A percentile compares a stretch with the other conserved stretches of the same genome.
These are phyloP conservation scores for Leucoma salicis DNA, from an alignment of 2,888 invertebrate species.

Conservation along the genomic window DNA sequence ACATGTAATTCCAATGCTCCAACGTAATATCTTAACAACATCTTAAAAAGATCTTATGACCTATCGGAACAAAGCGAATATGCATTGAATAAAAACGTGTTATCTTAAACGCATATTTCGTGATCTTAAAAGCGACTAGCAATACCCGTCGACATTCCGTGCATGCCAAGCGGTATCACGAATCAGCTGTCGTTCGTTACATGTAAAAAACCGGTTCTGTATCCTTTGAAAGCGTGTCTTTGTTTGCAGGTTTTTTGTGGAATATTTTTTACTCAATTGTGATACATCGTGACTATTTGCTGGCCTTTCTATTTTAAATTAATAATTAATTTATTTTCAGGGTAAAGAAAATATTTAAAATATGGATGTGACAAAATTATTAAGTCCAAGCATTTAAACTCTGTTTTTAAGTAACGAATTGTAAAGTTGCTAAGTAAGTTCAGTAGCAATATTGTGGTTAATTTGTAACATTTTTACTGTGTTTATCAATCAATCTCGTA, in stretches of 20 bases:
- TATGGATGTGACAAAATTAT: too few species aligned
- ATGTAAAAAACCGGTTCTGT: conserved; percentile 56
- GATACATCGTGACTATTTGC: too few species aligned
- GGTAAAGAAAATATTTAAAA: too few species aligned
- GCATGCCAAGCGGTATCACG: conserved; percentile 44
- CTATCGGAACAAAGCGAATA: conserved; percentile 7
- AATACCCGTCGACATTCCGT: conserved; percentile 44
- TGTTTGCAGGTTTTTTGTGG: conserved; percentile 45
- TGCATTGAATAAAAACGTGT: conserved; percentile 14
- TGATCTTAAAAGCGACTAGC: conserved; percentile 36
- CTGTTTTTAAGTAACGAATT: too few species aligned
- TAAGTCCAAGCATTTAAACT: too few species aligned
- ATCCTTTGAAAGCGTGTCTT: conserved; percentile 52
- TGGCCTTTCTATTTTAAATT: too few species aligned
- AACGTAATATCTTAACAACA: conserved; percentile 5
- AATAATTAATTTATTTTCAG: too few species aligned
- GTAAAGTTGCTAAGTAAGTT: too few species aligned
- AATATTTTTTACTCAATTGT: conserved; percentile 28
- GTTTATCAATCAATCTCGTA: too few species aligned
- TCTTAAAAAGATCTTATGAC: conserved; percentile 4
- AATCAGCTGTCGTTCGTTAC: conserved; percentile 38
- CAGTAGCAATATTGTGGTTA: too few species aligned
- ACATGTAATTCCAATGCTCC: conserved; percentile 12
- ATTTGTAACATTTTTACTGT: too few species aligned
- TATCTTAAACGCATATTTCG: conserved; percentile 33